Conservation (phyloP, 2,797 vertebrate species). For the Numenius phaeopus region DNA sequence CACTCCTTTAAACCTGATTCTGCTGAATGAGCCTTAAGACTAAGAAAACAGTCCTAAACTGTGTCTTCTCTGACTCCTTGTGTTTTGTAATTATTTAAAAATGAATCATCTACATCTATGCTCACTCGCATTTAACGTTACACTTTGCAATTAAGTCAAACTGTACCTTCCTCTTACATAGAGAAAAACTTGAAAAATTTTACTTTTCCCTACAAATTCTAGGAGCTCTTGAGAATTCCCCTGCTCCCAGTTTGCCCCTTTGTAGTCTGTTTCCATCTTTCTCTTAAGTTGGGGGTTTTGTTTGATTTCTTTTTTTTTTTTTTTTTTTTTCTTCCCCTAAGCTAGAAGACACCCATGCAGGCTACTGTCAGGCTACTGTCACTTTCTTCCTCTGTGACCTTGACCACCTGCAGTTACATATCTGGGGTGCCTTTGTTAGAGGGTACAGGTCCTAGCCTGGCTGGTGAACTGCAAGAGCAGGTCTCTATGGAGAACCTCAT, state of each 20-base stretch:
- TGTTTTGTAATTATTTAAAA: neutral
- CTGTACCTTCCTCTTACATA: neutral
- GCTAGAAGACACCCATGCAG: neutral
- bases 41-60: neutral
- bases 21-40: neutral
- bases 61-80: neutral
- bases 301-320: neutral
- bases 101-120: neutral
- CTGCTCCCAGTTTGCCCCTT: neutral
- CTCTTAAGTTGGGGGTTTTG: neutral
- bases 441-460: neutral
- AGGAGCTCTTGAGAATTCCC: constrained; percentile 4
- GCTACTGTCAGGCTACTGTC: neutral
- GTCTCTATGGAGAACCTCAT: neutral
- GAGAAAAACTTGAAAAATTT: neutral
- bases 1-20: neutral
- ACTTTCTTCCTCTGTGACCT: neutral
- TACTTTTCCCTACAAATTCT: neutral
- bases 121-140: neutral
- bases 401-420: neutral
- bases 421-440: neutral
- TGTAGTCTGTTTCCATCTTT: neutral
- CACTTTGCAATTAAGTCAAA: neutral
- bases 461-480: neutral
- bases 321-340: neutral